These are phyloP conservation scores for Aptenodytes patagonicus DNA, from an alignment of 2,113 vertebrate genomes.

Conservation along the genomic window DNA sequence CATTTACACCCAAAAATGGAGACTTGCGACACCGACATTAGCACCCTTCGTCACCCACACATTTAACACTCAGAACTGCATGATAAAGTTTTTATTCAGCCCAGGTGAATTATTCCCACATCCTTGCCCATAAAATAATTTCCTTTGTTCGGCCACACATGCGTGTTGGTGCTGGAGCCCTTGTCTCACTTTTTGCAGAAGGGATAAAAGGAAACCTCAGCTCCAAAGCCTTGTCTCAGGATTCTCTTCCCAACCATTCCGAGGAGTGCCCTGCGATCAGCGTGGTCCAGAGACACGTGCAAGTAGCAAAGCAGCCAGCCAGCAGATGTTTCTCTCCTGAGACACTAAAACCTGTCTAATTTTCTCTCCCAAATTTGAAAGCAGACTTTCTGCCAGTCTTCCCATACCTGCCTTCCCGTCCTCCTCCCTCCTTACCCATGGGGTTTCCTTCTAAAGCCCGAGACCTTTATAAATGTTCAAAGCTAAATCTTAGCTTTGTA, in stretches of 20 bases:
- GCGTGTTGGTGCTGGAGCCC: neutral
- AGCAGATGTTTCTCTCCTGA: neutral
- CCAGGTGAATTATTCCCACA: neutral
- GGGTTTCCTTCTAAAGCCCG: neutral
- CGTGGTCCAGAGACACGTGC: rapidly evolving
- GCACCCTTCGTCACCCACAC: neutral
- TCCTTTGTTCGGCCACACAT: rapidly evolving
- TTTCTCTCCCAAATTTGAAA: neutral
- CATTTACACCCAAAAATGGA: neutral
- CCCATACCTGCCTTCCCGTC: neutral
- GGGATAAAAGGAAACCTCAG: neutral
- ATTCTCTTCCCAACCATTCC: neutral
- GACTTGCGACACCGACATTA: rapidly evolving
- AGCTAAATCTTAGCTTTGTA: neutral
- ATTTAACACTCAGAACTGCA: neutral
- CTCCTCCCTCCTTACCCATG: neutral
- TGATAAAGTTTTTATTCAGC: neutral
- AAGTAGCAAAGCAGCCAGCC: neutral
- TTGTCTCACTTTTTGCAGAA: neutral
- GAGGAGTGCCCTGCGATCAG: neutral
- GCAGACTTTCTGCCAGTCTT: neutral
- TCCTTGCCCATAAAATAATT: neutral
- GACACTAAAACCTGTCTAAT: neutral
- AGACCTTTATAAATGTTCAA: neutral
- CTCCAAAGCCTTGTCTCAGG: neutral